Evolutionary conservation across 2,888 invertebrate species (phyloP).

Genomic region (Tridacna crocea): DNA sequence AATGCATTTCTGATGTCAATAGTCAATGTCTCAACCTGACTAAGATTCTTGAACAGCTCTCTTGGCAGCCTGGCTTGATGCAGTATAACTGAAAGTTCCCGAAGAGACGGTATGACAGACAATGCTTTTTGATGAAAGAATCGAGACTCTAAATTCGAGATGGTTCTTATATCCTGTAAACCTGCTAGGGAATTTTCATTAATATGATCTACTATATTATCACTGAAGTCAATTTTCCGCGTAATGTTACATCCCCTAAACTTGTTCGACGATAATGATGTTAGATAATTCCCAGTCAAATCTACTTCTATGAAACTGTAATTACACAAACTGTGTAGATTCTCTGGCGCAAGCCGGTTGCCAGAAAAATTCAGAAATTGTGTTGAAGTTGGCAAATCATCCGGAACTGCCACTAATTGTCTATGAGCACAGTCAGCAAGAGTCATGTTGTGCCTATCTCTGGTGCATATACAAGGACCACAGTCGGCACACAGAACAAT

Average conservation of each 20-base stretch:
- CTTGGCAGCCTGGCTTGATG: conserved; percentile 23
- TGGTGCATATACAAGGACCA: conserved; percentile 30
- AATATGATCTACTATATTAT: conserved; percentile 29
- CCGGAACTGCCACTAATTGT: conserved; percentile 27
- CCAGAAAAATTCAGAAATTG: conserved; percentile 31
- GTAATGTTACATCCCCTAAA: conserved; percentile 18
- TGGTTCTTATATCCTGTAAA: conserved; percentile 17
- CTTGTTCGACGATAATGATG: background rate
- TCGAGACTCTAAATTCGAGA: conserved; percentile 32
- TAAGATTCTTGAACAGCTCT: conserved; percentile 18
- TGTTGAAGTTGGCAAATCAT: conserved; percentile 16
- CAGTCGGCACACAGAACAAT: background rate
- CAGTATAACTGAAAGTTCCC: conserved; percentile 15
- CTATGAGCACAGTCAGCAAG: conserved; percentile 21
- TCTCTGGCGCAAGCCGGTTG: conserved; percentile 23
- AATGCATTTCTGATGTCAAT: conserved; percentile 16
- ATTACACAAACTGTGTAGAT: conserved; percentile 21
- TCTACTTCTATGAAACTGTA: conserved; percentile 25
- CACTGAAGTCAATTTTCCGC: conserved; percentile 28
- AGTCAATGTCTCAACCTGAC: background rate
- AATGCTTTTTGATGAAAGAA: conserved; percentile 21
- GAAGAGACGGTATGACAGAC: background rate
- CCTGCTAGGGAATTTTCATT: conserved; percentile 14
- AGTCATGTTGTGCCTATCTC: background rate
- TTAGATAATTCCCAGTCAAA: conserved; percentile 34